phyloP scores from a whole-genome alignment of 2,888 invertebrate genomes.

The Luffia ferchaultella region DNA sequence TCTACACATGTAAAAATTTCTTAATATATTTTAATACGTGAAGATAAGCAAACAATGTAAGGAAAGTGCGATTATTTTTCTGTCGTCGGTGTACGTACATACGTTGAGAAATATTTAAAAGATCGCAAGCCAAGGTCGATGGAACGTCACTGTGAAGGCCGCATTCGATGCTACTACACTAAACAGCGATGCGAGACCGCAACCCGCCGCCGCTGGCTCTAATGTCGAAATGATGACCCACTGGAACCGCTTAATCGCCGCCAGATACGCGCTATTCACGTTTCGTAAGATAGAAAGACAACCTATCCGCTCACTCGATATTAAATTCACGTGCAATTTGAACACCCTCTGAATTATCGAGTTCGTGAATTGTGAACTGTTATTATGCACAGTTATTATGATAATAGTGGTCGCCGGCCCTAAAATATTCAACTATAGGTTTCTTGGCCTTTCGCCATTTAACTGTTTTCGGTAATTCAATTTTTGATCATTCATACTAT shows the following conservation, averaged over 20 bases:
- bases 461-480: slow-evolving; percentile 1
- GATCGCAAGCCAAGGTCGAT: not conserved
- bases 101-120: not conserved
- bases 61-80: too few relatives aligned
- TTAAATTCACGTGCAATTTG: not conserved
- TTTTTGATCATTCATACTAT: too few relatives aligned
- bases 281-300: slow-evolving; percentile 44
- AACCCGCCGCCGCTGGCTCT: not conserved
- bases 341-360: slow-evolving; percentile 1
- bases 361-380: slow-evolving; percentile 17
- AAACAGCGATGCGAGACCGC: too few relatives aligned
- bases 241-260: slow-evolving; percentile 50
- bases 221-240: slow-evolving; percentile 56
- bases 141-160: not conserved
- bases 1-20: too few relatives aligned
- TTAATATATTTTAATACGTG: too few relatives aligned
- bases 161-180: too few relatives aligned
- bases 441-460: slow-evolving; percentile 6
- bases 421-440: slow-evolving; percentile 10
- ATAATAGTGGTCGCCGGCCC: slow-evolving; percentile 6
- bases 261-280: slow-evolving; percentile 36
- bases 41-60: too few relatives aligned
- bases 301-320: slow-evolving; percentile 47
- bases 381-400: slow-evolving; percentile 9
- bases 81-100: too few relatives aligned